A percentile compares a stretch with the other conserved stretches of the same genome.
Conservation (phyloP, 2,797 vertebrate species). For the Hippocampus kuda region DNA sequence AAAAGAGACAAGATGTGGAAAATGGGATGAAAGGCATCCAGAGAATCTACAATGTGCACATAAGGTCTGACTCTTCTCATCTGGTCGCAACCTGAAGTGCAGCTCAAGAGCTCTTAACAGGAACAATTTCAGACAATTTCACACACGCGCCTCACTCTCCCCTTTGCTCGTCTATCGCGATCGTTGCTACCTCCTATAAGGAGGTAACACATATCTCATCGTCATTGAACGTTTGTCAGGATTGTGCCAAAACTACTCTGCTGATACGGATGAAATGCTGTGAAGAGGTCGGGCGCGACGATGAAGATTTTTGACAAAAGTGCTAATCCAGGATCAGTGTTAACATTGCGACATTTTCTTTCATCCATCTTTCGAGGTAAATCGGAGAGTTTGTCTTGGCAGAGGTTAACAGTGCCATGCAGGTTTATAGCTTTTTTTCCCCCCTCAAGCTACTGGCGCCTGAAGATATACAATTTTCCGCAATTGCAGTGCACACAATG, state of each 20-base stretch:
- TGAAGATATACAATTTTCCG: neutral
- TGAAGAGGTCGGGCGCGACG: neutral
- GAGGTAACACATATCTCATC: neutral
- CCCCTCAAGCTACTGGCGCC: neutral
- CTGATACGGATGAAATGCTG: no score
- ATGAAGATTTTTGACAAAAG: neutral
- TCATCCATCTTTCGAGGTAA: neutral
- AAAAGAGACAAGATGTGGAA: slow-evolving; percentile 18
- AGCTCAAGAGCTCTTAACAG: slow-evolving; percentile 42
- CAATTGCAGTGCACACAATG: neutral
- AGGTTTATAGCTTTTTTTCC: neutral
- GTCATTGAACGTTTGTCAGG: neutral
- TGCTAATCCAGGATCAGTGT: neutral
- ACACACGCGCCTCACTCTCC: slow-evolving; percentile 3
- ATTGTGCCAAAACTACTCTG: neutral
- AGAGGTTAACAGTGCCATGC: no score
- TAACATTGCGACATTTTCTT: neutral
- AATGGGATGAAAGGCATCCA: slow-evolving; percentile 38
- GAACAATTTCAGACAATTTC: slow-evolving; percentile 34
- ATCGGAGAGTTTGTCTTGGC: no score
- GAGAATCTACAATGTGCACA: slow-evolving; percentile 42
- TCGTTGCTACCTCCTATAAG: neutral
- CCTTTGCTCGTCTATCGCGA: neutral
- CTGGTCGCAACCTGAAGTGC: slow-evolving; percentile 36
- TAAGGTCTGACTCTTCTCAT: slow-evolving; percentile 26